Conservation (phyloP, 2,797 vertebrate species). For the Sebastolobus altivelis region DNA sequence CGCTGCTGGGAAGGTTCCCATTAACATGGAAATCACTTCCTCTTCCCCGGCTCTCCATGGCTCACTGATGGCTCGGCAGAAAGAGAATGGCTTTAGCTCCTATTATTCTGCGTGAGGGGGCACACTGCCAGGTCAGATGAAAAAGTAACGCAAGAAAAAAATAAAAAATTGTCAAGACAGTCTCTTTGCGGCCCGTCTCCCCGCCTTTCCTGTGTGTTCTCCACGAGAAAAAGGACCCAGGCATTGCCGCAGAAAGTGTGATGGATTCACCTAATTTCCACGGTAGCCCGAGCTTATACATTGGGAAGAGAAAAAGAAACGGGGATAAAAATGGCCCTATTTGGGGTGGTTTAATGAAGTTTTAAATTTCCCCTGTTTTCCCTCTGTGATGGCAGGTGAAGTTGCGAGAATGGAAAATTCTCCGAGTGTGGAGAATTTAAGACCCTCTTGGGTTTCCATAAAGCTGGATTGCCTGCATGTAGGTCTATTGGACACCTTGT, state of each 20-base stretch:
- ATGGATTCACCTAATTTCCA: constrained; percentile 69
- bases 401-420: constrained; percentile 28
- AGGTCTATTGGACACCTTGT: constrained; percentile 60
- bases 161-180: constrained; percentile 56
- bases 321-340: constrained; percentile 32
- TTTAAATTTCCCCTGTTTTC: constrained; percentile 62
- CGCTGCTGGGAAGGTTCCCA: constrained; percentile 78
- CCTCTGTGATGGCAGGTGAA: constrained; percentile 27
- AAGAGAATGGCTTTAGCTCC: constrained; percentile 82
- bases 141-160: constrained; percentile 71
- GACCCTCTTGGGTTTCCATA: constrained; percentile 39
- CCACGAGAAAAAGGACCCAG: constrained; percentile 1
- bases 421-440: constrained; percentile 61
- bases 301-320: constrained; percentile 14
- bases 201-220: constrained; percentile 30
- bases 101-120: constrained; percentile 84
- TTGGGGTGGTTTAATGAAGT: constrained; percentile 64
- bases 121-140: constrained; percentile 83
- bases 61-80: constrained; percentile 80
- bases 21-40: constrained; percentile 87
- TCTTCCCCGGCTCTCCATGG: constrained; percentile 64
- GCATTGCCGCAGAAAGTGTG: constrained; percentile 42
- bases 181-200: constrained; percentile 52
- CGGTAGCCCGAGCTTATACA: constrained; percentile 35
- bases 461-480: constrained; percentile 51